Percentiles rank a stretch among this genome's conserved stretches.
Conservation (phyloP, 2,888 invertebrate genomes). For the Mechanitis messenoides region DNA sequence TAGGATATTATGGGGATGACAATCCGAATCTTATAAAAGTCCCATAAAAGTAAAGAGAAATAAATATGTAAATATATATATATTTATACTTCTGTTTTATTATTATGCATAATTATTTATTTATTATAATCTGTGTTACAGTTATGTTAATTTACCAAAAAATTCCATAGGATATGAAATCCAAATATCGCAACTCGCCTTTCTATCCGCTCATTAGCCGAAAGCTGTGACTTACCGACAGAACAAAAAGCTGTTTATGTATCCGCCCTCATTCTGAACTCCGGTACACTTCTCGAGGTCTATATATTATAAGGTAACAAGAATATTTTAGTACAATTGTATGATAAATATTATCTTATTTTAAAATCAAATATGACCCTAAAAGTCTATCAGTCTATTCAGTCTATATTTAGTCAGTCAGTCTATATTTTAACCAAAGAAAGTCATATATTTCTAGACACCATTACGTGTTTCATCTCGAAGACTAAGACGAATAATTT, state of each 20-base stretch:
- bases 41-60: no score
- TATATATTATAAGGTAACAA: constrained; percentile 10
- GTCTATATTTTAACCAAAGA: no score
- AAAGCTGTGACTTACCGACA: constrained; percentile 57
- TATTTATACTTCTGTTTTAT: background rate
- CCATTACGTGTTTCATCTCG: no score
- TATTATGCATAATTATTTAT: no score
- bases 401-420: no score
- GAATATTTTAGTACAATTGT: background rate
- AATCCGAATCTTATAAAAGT: no score
- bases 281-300: constrained; percentile 45
- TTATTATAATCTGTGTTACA: background rate
- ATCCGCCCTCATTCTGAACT: constrained; percentile 47
- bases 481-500: no score
- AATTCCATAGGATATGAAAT: constrained; percentile 13
- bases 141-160: background rate
- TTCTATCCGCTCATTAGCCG: constrained; percentile 73
- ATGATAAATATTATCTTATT: constrained; percentile 10
- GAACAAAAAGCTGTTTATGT: constrained; percentile 62
- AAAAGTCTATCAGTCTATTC: no score
- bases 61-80: no score
- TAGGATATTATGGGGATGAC: no score
- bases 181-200: constrained; percentile 40
- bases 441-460: no score
- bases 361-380: background rate